Base-by-base conservation (phyloP, 2,888 invertebrate genomes). In the Capitulum mitella region DNA sequence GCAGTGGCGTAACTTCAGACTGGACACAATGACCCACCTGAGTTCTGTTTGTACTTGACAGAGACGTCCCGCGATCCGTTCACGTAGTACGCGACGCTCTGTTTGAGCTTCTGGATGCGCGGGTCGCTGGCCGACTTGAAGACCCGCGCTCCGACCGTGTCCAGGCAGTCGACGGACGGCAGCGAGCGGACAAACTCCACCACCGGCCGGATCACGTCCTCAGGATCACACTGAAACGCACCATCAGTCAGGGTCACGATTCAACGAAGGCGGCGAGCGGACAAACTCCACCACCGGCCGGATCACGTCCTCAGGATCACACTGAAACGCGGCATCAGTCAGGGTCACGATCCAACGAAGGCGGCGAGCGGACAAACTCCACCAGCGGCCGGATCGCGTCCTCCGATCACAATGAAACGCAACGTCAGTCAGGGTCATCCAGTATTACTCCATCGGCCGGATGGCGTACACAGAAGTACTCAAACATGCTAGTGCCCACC, bases 21-120 rank as follows among this genome's bases (percentile, higher is more conserved):
- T n/a, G n/a, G n/a, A n/a, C n/a, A n/a, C n/a, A n/a, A n/a, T n/a
- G n/a, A n/a, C n/a, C n/a, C n/a, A n/a, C n/a, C n/a, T n/a, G n/a
- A n/a, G n/a, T n/a, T n/a, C n/a, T n/a, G 29, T 58, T 58, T 58
- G 58, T 58, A 29, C 58, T 29, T n/a, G 58, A 58, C n/a, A 29
- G n/a, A 58, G 58, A 93, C 93, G 85, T 92, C 92, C 84, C 92
- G 92, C 80, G 93, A 93, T 80, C 93, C 94, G 86, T 93, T 93
- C 79, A 92, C 88, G 85, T 94, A 94, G 88, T 94, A 95, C 86
- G 93, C 92, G 80, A 94, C 91, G 83, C 92, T 92, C 85, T 93
- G 92, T 84, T 91, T 91, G 79, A 94, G 89, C 84, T 90, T 91
- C 81, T 89, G 88, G 82, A 91, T 89, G 79, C 92, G 89, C 81